A percentile compares a stretch with the other conserved stretches of the same genome.
Conservation (phyloP, 2,888 invertebrate species). For the Hedya salicella region DNA sequence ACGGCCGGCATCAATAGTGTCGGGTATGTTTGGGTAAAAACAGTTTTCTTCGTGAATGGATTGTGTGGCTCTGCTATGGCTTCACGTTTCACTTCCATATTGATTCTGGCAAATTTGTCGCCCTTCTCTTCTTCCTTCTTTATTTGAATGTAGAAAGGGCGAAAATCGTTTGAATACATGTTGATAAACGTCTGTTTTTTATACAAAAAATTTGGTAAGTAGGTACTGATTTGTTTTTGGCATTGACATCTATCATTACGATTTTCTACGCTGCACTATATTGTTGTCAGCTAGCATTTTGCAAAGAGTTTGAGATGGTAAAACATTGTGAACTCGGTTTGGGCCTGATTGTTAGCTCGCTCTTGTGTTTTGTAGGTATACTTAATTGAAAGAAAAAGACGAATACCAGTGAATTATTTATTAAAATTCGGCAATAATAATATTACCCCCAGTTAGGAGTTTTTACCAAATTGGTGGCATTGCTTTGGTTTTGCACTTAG, state of each 20-base stretch:
- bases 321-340: too few species aligned
- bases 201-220: constrained; percentile 41
- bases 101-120: constrained; percentile 71
- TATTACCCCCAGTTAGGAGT: too few species aligned
- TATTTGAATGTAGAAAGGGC: constrained; percentile 72
- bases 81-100: constrained; percentile 73
- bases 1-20: constrained; percentile 69
- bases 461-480: too few species aligned
- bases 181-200: constrained; percentile 36
- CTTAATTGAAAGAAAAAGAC: neutral
- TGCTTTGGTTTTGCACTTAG: constrained; percentile 1
- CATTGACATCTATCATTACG: constrained; percentile 1
- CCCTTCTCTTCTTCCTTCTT: constrained; percentile 79
- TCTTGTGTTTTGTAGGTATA: too few species aligned
- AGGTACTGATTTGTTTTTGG: constrained; percentile 38
- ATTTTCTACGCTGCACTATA: neutral
- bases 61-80: constrained; percentile 60
- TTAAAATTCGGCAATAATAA: neutral
- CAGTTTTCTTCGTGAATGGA: constrained; percentile 69
- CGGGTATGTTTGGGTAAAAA: constrained; percentile 74
- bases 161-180: constrained; percentile 72
- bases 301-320: neutral
- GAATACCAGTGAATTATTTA: constrained; percentile 7
- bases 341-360: neutral
- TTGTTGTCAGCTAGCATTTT: neutral